Percentiles rank a stretch among this genome's conserved stretches.
Evolutionary conservation across 2,113 vertebrate species (phyloP).

Genomic region (Dicrurus megarhynchus): DNA sequence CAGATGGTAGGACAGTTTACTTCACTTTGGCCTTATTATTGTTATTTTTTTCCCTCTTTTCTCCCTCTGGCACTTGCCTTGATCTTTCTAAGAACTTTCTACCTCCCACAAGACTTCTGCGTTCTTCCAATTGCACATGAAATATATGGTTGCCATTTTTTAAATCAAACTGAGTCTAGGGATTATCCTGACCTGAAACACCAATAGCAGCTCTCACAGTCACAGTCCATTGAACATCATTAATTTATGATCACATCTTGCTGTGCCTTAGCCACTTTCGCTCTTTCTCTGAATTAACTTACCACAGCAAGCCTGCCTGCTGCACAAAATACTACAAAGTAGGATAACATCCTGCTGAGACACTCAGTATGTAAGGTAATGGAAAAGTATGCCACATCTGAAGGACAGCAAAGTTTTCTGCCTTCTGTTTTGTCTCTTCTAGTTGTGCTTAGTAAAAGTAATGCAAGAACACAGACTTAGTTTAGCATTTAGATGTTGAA

Average conservation of each 20-base stretch:
- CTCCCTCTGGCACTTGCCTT: not conserved
- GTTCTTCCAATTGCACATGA: conserved; percentile 24
- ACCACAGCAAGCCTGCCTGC: conserved; percentile 5
- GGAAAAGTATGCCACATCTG: not conserved
- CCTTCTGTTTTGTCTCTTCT: not conserved
- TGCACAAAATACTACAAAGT: conserved; percentile 35
- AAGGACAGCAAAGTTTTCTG: not conserved
- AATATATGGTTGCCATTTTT: conserved; percentile 43
- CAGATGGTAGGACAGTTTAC: not conserved
- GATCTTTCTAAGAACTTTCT: conserved; percentile 11
- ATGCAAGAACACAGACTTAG: not conserved
- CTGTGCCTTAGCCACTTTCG: not conserved
- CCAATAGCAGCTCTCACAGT: conserved; percentile 47
- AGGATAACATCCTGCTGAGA: conserved; percentile 50
- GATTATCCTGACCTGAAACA: conserved; percentile 48
- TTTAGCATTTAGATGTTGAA: not conserved
- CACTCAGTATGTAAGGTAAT: not conserved
- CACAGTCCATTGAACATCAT: conserved; percentile 57
- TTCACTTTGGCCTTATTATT: not conserved
- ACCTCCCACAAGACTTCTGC: not conserved
- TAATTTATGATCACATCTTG: conserved; percentile 58
- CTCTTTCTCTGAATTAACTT: conserved; percentile 34
- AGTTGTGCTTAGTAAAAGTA: not conserved
- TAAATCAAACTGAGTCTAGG: not conserved
- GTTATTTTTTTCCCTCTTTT: not conserved